Conservation (phyloP, 2,888 invertebrate species). For the Chrysolina americana region DNA sequence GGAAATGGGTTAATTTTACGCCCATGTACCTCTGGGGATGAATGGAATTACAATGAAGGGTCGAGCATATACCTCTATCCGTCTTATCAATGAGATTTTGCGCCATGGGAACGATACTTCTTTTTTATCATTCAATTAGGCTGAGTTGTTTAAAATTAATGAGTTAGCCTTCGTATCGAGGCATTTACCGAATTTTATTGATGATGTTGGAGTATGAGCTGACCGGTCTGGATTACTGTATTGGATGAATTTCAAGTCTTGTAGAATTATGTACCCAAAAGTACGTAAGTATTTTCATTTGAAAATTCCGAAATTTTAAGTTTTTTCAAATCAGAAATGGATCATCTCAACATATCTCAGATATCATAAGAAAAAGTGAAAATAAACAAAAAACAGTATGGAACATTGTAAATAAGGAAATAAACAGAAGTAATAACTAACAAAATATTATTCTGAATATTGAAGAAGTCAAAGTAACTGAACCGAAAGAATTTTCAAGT, state of each 20-base stretch:
- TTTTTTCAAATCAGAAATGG: too few species aligned
- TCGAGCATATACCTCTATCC: constrained; percentile 52
- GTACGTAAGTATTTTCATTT: too few species aligned
- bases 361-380: too few species aligned
- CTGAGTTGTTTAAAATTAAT: constrained; percentile 37
- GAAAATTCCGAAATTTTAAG: too few species aligned
- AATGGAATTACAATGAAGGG: constrained; percentile 65
- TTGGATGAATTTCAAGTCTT: background rate
- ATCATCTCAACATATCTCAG: too few species aligned
- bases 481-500: background rate
- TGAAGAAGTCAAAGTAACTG: too few species aligned
- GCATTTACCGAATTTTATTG: background rate
- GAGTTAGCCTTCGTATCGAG: background rate
- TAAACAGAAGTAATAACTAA: too few species aligned
- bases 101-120: constrained; percentile 58
- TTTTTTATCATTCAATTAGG: constrained; percentile 58
- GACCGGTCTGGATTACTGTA: background rate
- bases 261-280: background rate
- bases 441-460: too few species aligned
- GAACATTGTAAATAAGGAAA: too few species aligned
- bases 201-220: background rate
- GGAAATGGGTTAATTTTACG: constrained; percentile 70
- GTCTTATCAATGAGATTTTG: constrained; percentile 53
- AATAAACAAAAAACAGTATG: too few species aligned
- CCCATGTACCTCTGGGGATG: constrained; percentile 66